Conservation (phyloP, 1,140 invertebrate species). For the Diorhabda carinulata region DNA sequence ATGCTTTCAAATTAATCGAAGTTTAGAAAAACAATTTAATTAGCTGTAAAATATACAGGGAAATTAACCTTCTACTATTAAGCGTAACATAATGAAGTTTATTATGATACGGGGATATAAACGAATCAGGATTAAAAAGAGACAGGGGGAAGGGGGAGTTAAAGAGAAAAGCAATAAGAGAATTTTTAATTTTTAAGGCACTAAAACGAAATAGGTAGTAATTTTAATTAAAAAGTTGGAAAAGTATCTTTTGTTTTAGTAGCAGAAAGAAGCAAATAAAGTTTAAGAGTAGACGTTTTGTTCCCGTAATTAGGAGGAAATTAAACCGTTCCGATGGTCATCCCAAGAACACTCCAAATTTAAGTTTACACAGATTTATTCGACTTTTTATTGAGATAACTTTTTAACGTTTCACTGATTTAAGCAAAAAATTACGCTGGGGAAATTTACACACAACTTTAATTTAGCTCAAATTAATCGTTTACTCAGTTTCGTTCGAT, state of each 20-base stretch:
- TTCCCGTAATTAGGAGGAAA: slow-evolving; percentile 20
- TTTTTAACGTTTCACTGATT: slow-evolving; percentile 6
- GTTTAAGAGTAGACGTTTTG: slow-evolving; percentile 18
- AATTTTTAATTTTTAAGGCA: slow-evolving; percentile 46
- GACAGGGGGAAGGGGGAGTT: slow-evolving; percentile 12
- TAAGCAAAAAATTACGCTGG: not conserved
- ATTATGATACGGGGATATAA: slow-evolving; percentile 25
- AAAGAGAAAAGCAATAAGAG: slow-evolving; percentile 29
- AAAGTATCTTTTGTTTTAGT: slow-evolving; percentile 46
- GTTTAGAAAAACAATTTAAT: slow-evolving; percentile 24
- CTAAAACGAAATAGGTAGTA: slow-evolving; percentile 46
- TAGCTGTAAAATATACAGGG: slow-evolving; percentile 15
- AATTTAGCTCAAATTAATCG: not conserved
- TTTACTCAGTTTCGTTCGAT: not conserved
- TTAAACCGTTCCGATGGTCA: slow-evolving; percentile 19
- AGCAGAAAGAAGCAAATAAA: slow-evolving; percentile 16
- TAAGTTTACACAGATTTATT: slow-evolving; percentile 16
- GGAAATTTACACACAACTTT: not conserved
- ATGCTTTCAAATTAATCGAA: slow-evolving; percentile 18
- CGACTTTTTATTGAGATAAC: slow-evolving; percentile 7
- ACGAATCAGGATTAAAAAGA: slow-evolving; percentile 35
- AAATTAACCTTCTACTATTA: slow-evolving; percentile 23
- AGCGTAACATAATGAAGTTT: slow-evolving; percentile 28
- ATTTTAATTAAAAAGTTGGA: slow-evolving; percentile 47
- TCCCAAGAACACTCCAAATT: slow-evolving; percentile 15